Base-by-base conservation (phyloP, 2,888 invertebrate genomes). In the Pterobdella sp. region DNA sequence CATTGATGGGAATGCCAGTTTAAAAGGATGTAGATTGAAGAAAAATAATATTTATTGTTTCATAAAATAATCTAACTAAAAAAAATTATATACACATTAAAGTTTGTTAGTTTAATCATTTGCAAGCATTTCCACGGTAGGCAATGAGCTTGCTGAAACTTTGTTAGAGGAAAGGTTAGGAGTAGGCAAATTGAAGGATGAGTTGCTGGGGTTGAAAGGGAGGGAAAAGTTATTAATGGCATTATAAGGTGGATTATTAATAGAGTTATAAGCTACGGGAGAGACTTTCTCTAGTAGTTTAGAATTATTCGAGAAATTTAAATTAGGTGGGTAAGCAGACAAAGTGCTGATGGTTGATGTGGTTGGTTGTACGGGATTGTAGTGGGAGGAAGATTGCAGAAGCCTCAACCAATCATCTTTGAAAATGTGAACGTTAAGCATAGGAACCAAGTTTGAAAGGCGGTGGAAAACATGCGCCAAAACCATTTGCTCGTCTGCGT, bases 401-500 rank as follows among this genome's bases (percentile, higher is more conserved):
- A n/a, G n/a, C n/a, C n/a, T n/a, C 36, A 71, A 1, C 85, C 85
- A 85, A 76, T 85, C 85, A 76, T 85, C 85, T 78, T 85, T 85
- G 77, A 84, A 84, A 69, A 88, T 86, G 80, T 88, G 87, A 63
- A 88, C 86, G 1, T 86, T 87, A 32, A 88, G 83, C 32, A 85
- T 84, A 22, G 86, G 84, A 26, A 88, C 86, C 35, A 88, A 81
- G 73, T 85, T 85, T 32, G 86, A 86, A 1, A 88, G 83, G 70
- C 87, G 85, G 78, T 86, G 86, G 77, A 86, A 85, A 26, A 88
- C 86, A 77, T 86, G 87, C 4, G 86, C 85, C 68, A 88, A 81
- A 4, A 88, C 88, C 77, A 87, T 79, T 80, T 88, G 87, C 79
- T 88, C 88, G 79, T 88, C 86, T 2, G 88, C 88, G 80, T 88